Percentiles rank a stretch among this genome's conserved stretches.
Evolutionary conservation across 2,797 vertebrate species (phyloP).

Genomic region (Ptychobarbus kaznakovi): DNA sequence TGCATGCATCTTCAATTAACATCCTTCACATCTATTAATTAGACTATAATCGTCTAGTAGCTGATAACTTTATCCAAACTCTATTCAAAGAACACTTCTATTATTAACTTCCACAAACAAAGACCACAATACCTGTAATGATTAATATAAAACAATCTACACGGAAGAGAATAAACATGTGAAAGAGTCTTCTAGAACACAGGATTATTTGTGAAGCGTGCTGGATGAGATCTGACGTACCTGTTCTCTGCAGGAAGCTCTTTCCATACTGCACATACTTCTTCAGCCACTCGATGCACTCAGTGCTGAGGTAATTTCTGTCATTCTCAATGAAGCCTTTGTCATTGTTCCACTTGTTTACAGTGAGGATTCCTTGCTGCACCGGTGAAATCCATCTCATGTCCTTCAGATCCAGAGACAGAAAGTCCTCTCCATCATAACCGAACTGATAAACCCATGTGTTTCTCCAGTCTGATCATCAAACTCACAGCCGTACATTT

Average conservation of each 20-base stretch:
- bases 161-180: no score
- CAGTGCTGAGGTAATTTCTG: neutral
- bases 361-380: slow-evolving; percentile 18
- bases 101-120: no score
- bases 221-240: slow-evolving; percentile 49
- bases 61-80: no score
- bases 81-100: no score
- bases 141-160: no score
- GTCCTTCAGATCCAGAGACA: slow-evolving; percentile 6
- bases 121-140: no score
- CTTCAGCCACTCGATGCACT: slow-evolving; percentile 44
- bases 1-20: no score
- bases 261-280: slow-evolving; percentile 59
- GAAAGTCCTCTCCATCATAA: slow-evolving; percentile 55
- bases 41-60: no score
- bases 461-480: slow-evolving; percentile 30
- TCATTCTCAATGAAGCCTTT: rapidly evolving
- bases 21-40: no score
- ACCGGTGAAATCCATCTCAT: slow-evolving; percentile 29
- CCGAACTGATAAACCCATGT: rapidly evolving
- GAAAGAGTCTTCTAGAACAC: no score
- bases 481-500: slow-evolving; percentile 43
- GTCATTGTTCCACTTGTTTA: neutral
- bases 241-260: slow-evolving; percentile 61
- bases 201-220: no score